Evolutionary conservation across 2,797 vertebrate genomes (phyloP), one percentile per base, ranked within the genome.

Genomic region (Smutsia gigantea): DNA sequence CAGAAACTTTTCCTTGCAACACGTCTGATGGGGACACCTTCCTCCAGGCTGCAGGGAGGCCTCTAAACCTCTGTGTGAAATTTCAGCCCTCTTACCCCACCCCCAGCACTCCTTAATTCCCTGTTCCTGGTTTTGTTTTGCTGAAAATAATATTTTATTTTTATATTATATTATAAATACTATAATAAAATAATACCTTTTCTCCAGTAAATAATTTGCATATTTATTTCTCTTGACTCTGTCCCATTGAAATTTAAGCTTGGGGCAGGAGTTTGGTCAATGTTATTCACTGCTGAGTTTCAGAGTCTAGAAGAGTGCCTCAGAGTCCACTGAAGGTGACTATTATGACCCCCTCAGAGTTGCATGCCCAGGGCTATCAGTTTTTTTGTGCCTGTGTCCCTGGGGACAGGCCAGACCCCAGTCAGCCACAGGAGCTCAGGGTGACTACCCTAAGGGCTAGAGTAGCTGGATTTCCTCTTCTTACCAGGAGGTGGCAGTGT

Each of bases 401-500:
- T 53, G 31, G 82, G 82, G 42, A 53, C 2, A 14, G 0, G 4
- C 75, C 29, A 27, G 61, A 87, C 29, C 37, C 29, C 12, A 29
- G 29, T n/a, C 23, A 4, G 19, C 8, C 4, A 15, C 19, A 9
- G 25, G 12, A 1, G 23, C 63, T 7, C 31, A 0, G 0, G 9
- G 25, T 7, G 37, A 55, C 51, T 3, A 21, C 0, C 7, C 1
- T 57, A 64, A 13, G 31, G 53, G 23, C 23, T 34, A 27, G 6
- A 39, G 8, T 15, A 17, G 18, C 21, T 86, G 79, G 51, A 79
- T 37, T 84, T 90, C 59, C 55, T 66, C 19, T 57, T 75, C 5
- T 27, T 42, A 55, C 94, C 97, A 94, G 93, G 55, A 97, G 94
- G 96, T 93, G 98, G 86, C 97, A 97, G 93, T 97, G 39, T 75